phyloP scores from a whole-genome alignment of 2,888 invertebrate genomes.

The Ptilodon capucinus region DNA sequence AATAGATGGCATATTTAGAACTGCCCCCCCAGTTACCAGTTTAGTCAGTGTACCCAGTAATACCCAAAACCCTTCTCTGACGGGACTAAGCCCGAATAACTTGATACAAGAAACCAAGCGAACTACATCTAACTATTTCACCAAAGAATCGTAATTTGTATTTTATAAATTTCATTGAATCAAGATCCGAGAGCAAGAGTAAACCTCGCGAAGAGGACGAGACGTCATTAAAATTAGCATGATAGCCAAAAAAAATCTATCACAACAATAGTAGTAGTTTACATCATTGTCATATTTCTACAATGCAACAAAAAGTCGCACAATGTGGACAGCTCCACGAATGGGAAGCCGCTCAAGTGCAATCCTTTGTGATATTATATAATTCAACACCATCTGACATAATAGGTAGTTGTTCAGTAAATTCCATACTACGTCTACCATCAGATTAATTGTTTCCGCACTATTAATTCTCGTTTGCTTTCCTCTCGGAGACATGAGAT shows the following conservation, averaged over 20 bases:
- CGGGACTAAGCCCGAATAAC: no score
- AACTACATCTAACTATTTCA: no score
- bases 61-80: no score
- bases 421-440: conserved; percentile 8
- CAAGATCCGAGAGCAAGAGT: not conserved
- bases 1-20: no score
- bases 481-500: not conserved
- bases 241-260: not conserved
- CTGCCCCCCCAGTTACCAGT: no score
- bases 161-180: not conserved
- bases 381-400: conserved; percentile 47
- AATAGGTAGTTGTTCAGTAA: conserved; percentile 33
- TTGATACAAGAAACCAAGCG: no score
- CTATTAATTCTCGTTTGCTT: conserved; percentile 11
- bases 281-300: conserved; percentile 27
- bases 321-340: conserved; percentile 56
- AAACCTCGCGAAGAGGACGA: not conserved
- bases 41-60: no score
- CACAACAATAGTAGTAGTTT: conserved; percentile 31
- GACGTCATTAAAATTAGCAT: not conserved
- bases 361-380: conserved; percentile 62
- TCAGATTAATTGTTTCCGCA: conserved; percentile 28
- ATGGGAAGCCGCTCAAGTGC: conserved; percentile 71
- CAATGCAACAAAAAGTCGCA: conserved; percentile 47
- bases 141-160: no score